Percentiles rank a stretch among this genome's conserved stretches.
Conservation (phyloP, 1,140 invertebrate genomes). For the Stegodyphus mimosarum region DNA sequence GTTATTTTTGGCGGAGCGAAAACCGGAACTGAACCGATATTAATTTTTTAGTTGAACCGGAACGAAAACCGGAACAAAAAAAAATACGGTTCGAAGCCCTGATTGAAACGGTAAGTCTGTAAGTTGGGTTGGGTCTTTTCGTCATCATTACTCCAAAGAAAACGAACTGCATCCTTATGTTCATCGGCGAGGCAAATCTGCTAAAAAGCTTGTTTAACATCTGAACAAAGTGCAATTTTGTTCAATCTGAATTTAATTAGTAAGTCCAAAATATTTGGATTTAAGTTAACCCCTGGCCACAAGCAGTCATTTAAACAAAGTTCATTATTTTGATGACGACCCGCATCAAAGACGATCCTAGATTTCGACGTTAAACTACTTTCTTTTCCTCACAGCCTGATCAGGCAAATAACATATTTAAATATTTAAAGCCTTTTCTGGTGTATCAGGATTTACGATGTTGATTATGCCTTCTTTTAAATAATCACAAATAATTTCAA, state of each 20-base stretch:
- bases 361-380: conserved; percentile 21
- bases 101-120: background rate
- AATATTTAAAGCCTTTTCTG: background rate
- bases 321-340: background rate
- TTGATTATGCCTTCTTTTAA: conserved; percentile 1
- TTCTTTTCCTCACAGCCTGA: conserved; percentile 2
- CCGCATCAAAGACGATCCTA: conserved; percentile 36
- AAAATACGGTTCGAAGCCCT: too few relatives aligned
- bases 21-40: too few relatives aligned
- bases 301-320: conserved; percentile 58
- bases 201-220: conserved; percentile 57
- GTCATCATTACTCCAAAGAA: background rate
- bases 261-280: conserved; percentile 15
- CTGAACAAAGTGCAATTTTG: conserved; percentile 28
- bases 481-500: background rate
- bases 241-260: conserved; percentile 50
- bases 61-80: too few relatives aligned
- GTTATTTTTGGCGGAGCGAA: too few relatives aligned
- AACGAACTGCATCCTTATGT: conserved; percentile 16
- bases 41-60: too few relatives aligned
- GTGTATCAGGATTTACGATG: background rate
- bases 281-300: conserved; percentile 28
- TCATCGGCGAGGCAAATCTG: conserved; percentile 17
- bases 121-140: background rate
- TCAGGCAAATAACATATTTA: background rate